A percentile compares a stretch with the other conserved stretches of the same genome.
Evolutionary conservation across 2,113 vertebrate genomes (phyloP).

Genomic region (Dromiciops gliroides): DNA sequence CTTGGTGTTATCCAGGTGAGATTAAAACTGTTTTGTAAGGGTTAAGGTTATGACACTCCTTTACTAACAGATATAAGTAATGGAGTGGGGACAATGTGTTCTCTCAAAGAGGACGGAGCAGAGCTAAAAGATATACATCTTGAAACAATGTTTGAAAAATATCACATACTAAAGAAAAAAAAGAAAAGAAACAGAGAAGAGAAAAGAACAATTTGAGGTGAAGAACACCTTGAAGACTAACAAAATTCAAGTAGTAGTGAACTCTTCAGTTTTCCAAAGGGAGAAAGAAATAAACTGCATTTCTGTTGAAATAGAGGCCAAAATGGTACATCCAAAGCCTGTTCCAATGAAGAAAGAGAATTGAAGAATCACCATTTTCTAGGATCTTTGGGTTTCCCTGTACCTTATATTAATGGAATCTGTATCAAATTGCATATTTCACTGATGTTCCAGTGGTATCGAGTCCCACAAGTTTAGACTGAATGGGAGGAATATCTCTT

Average conservation of each 20-base stretch:
- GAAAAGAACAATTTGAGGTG: neutral
- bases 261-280: neutral
- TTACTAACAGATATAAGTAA: neutral
- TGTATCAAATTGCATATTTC: neutral
- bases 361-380: neutral
- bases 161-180: neutral
- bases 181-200: conserved; percentile 18
- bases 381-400: neutral
- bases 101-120: neutral
- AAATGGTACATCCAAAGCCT: neutral
- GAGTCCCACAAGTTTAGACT: neutral
- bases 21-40: neutral
- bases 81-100: neutral
- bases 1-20: neutral
- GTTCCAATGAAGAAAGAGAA: neutral
- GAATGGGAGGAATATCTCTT: neutral
- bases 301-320: neutral
- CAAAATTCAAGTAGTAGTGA: neutral
- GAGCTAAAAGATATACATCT: neutral
- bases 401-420: neutral
- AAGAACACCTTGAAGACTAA: conserved; percentile 10
- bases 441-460: neutral
- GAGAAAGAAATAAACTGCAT: neutral
- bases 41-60: neutral
- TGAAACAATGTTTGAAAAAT: neutral